phyloP scores from a whole-genome alignment of 2,888 invertebrate genomes.

The Chloromyia formosa region DNA sequence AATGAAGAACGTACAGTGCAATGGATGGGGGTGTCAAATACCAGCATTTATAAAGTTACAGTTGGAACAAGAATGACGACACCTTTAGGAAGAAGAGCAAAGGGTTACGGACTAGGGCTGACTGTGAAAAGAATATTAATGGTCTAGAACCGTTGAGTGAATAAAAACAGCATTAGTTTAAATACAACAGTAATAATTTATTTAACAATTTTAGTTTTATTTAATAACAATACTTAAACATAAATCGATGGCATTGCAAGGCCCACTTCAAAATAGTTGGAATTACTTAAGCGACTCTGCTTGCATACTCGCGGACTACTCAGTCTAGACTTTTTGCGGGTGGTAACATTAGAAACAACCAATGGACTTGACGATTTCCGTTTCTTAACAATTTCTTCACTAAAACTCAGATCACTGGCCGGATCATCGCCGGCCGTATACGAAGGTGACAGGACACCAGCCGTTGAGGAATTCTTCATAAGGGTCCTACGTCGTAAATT shows the following conservation, averaged over 20 bases:
- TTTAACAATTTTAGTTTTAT: slow-evolving; percentile 31
- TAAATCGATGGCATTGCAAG: slow-evolving; percentile 61
- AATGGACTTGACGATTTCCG: background rate
- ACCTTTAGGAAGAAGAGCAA: too few species aligned
- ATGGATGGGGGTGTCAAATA: too few species aligned
- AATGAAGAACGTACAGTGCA: too few species aligned
- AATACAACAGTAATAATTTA: slow-evolving; percentile 7
- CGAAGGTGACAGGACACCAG: slow-evolving; percentile 57
- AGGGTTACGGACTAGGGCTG: too few species aligned
- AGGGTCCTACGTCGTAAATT: slow-evolving; percentile 59
- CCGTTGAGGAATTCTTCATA: slow-evolving; percentile 55
- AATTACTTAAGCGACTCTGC: slow-evolving; percentile 44
- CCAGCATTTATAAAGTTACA: too few species aligned
- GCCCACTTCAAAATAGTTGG: slow-evolving; percentile 60
- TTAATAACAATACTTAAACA: slow-evolving; percentile 51
- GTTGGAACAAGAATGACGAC: too few species aligned
- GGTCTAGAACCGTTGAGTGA: too few species aligned
- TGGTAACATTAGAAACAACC: background rate
- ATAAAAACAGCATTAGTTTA: background rate
- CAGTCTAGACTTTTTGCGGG: background rate
- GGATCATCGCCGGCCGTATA: slow-evolving; percentile 63
- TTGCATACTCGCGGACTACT: slow-evolving; percentile 52
- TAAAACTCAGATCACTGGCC: slow-evolving; percentile 61
- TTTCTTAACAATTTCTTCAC: slow-evolving; percentile 37
- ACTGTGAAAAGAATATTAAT: too few species aligned